Conservation (phyloP, 1,140 invertebrate genomes). For the Sinonovacula constricta region DNA sequence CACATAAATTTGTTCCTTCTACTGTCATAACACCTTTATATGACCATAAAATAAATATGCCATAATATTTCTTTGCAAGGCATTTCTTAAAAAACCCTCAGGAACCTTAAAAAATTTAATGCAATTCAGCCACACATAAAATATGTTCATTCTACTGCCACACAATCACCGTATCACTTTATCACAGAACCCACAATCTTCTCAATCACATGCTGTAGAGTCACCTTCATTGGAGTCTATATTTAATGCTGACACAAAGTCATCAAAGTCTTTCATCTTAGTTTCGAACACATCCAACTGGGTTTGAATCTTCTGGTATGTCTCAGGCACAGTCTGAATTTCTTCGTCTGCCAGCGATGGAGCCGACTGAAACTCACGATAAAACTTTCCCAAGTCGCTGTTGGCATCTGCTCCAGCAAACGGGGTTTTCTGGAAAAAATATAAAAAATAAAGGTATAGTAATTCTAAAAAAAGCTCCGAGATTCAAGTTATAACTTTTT, state of each 20-base stretch:
- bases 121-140: too few species aligned
- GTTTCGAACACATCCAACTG: slow-evolving; percentile 88
- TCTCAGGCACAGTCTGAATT: slow-evolving; percentile 82
- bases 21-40: too few species aligned
- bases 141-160: too few species aligned
- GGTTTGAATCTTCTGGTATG: slow-evolving; percentile 85
- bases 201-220: too few species aligned
- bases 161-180: too few species aligned
- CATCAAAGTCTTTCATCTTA: slow-evolving; percentile 86
- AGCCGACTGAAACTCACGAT: slow-evolving; percentile 88
- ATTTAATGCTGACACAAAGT: slow-evolving; percentile 72
- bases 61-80: too few species aligned
- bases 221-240: neutral
- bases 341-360: slow-evolving; percentile 83
- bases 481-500: neutral
- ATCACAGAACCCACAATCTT: too few species aligned
- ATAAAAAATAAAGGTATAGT: too few species aligned
- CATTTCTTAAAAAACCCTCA: too few species aligned
- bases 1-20: too few species aligned
- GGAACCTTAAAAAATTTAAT: too few species aligned
- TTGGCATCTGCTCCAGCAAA: slow-evolving; percentile 80
- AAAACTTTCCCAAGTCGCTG: slow-evolving; percentile 87
- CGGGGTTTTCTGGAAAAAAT: slow-evolving; percentile 80
- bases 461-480: slow-evolving; percentile 27
- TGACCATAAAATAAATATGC: too few species aligned